Evolutionary conservation across 2,888 invertebrate genomes (phyloP).

Genomic region (Tryphoninae sp.): DNA sequence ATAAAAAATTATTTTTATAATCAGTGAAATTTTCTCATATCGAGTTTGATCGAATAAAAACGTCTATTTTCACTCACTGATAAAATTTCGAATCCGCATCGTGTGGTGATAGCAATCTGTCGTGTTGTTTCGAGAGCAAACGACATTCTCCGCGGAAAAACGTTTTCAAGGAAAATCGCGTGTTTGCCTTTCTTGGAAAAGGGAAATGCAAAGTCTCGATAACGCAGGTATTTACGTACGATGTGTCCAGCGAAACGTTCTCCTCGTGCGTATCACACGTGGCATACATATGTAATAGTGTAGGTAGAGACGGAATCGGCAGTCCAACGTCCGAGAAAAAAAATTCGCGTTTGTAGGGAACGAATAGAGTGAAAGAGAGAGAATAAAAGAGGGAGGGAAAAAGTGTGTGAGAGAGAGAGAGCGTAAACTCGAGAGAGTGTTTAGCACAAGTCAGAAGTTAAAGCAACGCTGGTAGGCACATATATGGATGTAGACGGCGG

Average conservation of each 20-base stretch:
- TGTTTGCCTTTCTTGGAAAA: not conserved
- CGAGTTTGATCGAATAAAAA: not conserved
- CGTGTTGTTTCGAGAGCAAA: no score
- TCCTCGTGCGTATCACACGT: not conserved
- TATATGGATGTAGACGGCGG: constrained; percentile 48
- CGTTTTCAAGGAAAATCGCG: no score
- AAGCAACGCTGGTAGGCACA: constrained; percentile 29
- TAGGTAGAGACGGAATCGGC: not conserved
- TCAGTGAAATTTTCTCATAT: not conserved
- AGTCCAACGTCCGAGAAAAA: not conserved
- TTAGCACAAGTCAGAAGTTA: constrained; percentile 28
- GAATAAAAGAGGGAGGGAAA: not conserved
- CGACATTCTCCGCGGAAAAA: no score
- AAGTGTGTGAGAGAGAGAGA: not conserved
- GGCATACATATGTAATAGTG: not conserved
- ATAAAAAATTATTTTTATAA: no score
- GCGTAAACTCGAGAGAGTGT: constrained; percentile 12
- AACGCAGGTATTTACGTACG: not conserved
- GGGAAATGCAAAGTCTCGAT: not conserved
- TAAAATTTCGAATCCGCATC: no score
- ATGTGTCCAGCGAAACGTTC: not conserved
- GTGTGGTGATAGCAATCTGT: no score
- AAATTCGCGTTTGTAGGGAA: not conserved
- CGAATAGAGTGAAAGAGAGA: not conserved
- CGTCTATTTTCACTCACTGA: not conserved